phyloP scores from a whole-genome alignment of 2,888 invertebrate species.

The Drosophila macrothrix region DNA sequence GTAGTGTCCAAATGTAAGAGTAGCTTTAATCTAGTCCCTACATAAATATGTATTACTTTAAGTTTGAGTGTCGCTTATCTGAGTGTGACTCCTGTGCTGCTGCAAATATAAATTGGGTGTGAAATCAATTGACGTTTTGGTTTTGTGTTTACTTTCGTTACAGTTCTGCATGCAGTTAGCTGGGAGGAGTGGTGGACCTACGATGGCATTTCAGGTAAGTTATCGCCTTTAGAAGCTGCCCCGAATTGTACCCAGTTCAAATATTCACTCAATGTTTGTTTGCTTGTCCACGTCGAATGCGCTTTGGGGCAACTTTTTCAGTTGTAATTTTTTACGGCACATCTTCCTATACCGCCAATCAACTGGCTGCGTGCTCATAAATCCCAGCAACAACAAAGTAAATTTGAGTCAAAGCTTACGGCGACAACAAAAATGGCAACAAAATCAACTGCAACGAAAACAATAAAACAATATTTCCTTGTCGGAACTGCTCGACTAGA shows the following conservation, averaged over 20 bases:
- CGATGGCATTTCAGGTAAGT: constrained; percentile 96
- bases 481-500: constrained; percentile 1
- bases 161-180: constrained; percentile 86
- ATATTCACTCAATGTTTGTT: constrained; percentile 7
- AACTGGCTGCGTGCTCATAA: constrained; percentile 5
- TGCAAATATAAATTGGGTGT: constrained; percentile 32
- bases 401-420: constrained; percentile 62
- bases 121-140: constrained; percentile 35
- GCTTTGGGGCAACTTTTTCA: constrained; percentile 3
- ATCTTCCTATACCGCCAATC: not conserved
- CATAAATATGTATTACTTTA: not conserved
- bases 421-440: constrained; percentile 1
- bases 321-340: not conserved
- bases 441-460: constrained; percentile 1
- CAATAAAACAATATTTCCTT: not conserved
- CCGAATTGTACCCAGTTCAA: not conserved
- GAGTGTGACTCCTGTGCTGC: not conserved
- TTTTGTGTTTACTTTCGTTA: constrained; percentile 37
- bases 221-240: not conserved
- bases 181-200: constrained; percentile 99
- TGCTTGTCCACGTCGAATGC: constrained; percentile 5
- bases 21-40: not conserved
- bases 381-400: constrained; percentile 56
- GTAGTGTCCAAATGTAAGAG: not conserved
- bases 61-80: not conserved